Conservation (phyloP, 2,113 vertebrate species). For the Colinus virginianus region DNA sequence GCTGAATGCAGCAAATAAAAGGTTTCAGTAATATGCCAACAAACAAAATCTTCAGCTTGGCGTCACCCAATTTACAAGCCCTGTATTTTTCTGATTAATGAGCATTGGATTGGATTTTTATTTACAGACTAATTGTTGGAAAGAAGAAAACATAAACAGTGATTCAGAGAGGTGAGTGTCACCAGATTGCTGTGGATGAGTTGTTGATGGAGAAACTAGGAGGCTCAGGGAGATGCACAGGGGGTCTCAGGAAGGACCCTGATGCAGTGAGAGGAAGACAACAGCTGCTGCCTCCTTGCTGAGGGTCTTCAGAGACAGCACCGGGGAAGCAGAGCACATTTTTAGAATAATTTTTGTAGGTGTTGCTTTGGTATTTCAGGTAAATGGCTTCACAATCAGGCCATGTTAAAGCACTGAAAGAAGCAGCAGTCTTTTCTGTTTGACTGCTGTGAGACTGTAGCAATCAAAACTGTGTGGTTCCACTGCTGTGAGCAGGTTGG, state of each 20-base stretch:
- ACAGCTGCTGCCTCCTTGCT: background rate
- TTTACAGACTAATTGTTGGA: background rate
- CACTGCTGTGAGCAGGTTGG: background rate
- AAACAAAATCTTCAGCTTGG: background rate
- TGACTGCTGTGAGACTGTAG: background rate
- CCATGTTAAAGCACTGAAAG: background rate
- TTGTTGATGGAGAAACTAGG: background rate
- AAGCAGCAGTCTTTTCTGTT: background rate
- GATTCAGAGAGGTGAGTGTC: background rate
- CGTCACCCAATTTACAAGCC: background rate
- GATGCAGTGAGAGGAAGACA: background rate
- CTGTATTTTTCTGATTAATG: background rate
- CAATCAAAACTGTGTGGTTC: background rate
- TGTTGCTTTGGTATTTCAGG: background rate
- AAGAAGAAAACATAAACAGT: background rate
- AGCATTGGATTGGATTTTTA: background rate
- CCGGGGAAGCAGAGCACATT: background rate
- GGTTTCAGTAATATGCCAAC: background rate
- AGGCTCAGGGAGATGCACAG: background rate
- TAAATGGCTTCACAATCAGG: background rate
- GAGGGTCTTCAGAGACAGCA: background rate
- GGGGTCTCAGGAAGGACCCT: background rate
- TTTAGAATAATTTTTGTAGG: background rate
- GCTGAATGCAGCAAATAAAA: background rate
- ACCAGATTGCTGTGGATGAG: background rate